Conservation (phyloP, 2,113 vertebrate genomes). For the Pleuronectes platessa region DNA sequence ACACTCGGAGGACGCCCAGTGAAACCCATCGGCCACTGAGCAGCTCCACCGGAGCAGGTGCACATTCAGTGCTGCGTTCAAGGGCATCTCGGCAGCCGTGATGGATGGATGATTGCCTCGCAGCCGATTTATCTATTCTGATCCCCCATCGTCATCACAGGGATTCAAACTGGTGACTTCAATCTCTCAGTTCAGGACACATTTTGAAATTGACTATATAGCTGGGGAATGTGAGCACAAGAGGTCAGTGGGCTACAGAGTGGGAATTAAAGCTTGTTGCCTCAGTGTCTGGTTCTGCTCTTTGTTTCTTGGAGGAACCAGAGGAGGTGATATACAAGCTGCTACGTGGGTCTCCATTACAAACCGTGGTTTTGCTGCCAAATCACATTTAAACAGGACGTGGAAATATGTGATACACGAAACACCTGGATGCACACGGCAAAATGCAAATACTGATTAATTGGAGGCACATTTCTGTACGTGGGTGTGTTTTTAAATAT, state of each 20-base stretch:
- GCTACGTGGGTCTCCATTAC: not conserved
- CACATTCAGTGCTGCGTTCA: slow-evolving; percentile 57
- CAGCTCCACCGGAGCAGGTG: slow-evolving; percentile 63
- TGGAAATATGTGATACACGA: slow-evolving; percentile 6
- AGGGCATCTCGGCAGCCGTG: slow-evolving; percentile 62
- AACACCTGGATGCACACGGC: not conserved
- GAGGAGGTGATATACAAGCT: not conserved
- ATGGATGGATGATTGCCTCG: slow-evolving; percentile 53
- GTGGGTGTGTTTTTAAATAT: not conserved
- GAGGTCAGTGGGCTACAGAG: not conserved
- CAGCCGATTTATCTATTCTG: slow-evolving; percentile 53
- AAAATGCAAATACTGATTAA: not conserved
- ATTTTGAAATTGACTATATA: slow-evolving; percentile 19
- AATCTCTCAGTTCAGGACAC: slow-evolving; percentile 25
- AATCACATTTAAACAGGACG: slow-evolving; percentile 18
- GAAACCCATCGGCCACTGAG: slow-evolving; percentile 52
- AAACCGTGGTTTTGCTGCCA: slow-evolving; percentile 5
- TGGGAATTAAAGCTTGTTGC: slow-evolving; percentile 15
- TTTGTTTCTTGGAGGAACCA: not conserved
- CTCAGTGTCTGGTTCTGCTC: not conserved
- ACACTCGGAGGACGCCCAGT: slow-evolving; percentile 47
- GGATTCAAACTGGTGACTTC: slow-evolving; percentile 46
- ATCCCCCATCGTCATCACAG: slow-evolving; percentile 18
- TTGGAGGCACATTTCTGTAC: not conserved
- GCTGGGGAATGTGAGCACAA: slow-evolving; percentile 1